Evolutionary conservation across 2,797 vertebrate genomes (phyloP).

Genomic region (Hylomyscus alleni): DNA sequence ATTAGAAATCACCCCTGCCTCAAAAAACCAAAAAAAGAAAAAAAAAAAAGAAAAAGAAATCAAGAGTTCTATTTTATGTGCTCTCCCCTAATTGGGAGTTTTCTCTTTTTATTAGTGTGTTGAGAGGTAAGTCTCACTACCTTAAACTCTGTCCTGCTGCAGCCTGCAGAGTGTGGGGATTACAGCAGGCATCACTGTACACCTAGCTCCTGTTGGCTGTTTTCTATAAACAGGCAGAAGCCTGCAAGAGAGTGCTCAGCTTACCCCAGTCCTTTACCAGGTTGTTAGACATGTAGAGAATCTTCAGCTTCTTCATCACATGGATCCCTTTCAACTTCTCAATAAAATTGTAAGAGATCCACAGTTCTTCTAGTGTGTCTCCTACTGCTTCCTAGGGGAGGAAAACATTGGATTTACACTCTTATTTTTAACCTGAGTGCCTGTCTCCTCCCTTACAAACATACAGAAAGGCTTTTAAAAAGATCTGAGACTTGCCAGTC

Average conservation of each 20-base stretch:
- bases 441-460: constrained; percentile 39
- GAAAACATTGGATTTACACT: constrained; percentile 50
- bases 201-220: not conserved
- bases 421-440: not conserved
- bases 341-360: constrained; percentile 99
- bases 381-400: constrained; percentile 94
- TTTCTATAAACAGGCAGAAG: constrained; percentile 21
- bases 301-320: constrained; percentile 95
- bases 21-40: too few species aligned
- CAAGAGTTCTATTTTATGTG: not conserved
- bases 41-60: not conserved
- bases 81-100: not conserved
- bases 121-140: not conserved
- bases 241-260: constrained; percentile 68
- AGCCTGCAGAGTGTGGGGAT: not conserved
- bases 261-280: constrained; percentile 99
- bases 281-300: constrained; percentile 99
- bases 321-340: constrained; percentile 97
- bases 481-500: constrained; percentile 27
- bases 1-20: too few species aligned
- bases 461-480: constrained; percentile 39
- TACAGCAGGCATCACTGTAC: not conserved
- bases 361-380: constrained; percentile 96
- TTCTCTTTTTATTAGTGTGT: not conserved
- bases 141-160: not conserved